Conservation (phyloP, 1,140 invertebrate species). For the Eumaeus atala region DNA sequence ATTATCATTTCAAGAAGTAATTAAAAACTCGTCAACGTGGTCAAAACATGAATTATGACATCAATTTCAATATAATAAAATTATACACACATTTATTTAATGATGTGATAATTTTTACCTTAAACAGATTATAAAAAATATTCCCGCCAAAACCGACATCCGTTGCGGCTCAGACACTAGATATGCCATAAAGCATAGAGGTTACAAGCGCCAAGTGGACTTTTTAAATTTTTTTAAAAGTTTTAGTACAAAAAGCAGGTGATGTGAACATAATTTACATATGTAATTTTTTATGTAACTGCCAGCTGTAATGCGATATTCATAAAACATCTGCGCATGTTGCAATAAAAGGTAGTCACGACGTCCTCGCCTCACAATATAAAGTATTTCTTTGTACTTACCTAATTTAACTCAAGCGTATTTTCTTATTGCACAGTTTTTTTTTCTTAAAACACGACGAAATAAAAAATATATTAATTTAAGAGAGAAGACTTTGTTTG, state of each 20-base stretch:
- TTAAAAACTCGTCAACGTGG: conserved; percentile 4
- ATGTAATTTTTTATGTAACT: conserved; percentile 9
- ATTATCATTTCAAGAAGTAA: background rate
- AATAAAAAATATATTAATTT: too few species aligned
- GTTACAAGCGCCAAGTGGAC: background rate
- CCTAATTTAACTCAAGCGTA: too few species aligned
- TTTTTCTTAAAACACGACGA: too few species aligned
- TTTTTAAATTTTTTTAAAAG: conserved; percentile 5
- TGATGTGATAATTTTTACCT: conserved; percentile 3
- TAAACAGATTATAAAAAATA: background rate
- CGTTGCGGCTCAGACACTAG: background rate
- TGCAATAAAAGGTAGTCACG: conserved; percentile 6
- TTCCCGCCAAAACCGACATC: background rate
- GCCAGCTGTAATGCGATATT: background rate
- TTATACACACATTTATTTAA: background rate
- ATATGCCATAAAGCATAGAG: background rate
- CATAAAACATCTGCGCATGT: conserved; percentile 2
- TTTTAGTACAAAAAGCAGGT: conserved; percentile 6
- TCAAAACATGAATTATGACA: conserved; percentile 8
- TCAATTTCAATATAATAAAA: conserved; percentile 1
- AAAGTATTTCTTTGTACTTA: conserved; percentile 1
- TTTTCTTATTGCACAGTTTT: too few species aligned
- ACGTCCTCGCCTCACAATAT: background rate
- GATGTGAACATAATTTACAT: background rate
- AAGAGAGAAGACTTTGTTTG: too few species aligned